Evolutionary conservation across 2,113 vertebrate species (phyloP).

Genomic region (Rhinolophus sinicus): DNA sequence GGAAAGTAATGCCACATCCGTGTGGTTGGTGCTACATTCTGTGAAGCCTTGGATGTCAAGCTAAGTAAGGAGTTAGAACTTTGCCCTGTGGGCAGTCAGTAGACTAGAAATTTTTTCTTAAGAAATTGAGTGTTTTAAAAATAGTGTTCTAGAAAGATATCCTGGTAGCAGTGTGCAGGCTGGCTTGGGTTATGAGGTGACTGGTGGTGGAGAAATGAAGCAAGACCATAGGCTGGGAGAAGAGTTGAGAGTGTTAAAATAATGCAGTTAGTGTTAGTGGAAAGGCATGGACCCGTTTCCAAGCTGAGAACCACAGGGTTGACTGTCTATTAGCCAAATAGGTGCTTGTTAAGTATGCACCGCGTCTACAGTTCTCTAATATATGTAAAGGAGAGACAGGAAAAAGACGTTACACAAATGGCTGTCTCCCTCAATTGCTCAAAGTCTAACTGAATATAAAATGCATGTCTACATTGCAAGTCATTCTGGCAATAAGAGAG

Average conservation of each 20-base stretch:
- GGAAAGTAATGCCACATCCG: background rate
- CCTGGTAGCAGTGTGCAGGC: background rate
- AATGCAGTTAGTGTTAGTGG: background rate
- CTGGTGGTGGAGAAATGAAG: background rate
- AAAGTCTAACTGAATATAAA: background rate
- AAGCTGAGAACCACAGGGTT: background rate
- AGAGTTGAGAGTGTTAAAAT: background rate
- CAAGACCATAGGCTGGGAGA: background rate
- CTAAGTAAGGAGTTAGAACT: background rate
- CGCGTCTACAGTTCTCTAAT: background rate
- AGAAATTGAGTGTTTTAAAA: conserved; percentile 12
- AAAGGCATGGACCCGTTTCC: background rate
- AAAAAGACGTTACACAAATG: background rate
- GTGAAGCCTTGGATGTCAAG: background rate
- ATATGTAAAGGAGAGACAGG: background rate
- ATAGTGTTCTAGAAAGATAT: background rate
- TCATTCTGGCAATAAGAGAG: background rate
- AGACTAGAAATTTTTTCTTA: background rate
- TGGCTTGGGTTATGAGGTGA: background rate
- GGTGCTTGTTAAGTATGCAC: background rate
- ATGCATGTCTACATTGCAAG: background rate
- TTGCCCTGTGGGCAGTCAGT: background rate
- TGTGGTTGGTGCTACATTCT: background rate
- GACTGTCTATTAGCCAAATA: background rate
- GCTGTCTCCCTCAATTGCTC: background rate